Percentiles rank a stretch among this genome's conserved stretches.
Conservation (phyloP, 2,888 invertebrate genomes). For the Allygus modestus region DNA sequence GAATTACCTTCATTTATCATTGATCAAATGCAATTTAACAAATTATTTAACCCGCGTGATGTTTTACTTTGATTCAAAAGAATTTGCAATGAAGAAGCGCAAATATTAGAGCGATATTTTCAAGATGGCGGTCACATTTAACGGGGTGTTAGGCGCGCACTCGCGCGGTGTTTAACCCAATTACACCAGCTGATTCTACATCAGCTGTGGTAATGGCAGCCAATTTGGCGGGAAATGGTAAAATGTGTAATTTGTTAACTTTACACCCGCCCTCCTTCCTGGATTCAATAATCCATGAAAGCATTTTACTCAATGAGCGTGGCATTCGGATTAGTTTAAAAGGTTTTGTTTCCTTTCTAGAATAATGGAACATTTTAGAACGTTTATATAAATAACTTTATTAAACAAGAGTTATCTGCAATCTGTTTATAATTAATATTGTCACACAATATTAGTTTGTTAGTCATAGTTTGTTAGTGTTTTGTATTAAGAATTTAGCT, state of each 20-base stretch:
- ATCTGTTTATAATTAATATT: too few relatives aligned
- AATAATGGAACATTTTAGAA: neutral
- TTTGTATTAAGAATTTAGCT: too few relatives aligned
- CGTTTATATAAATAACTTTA: too few relatives aligned
- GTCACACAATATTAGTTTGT: too few relatives aligned
- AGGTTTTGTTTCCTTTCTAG: neutral
- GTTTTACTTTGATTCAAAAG: neutral
- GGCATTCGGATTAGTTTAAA: constrained; percentile 10
- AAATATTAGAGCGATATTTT: neutral
- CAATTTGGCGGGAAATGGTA: constrained; percentile 19
- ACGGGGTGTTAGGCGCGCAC: constrained; percentile 24
- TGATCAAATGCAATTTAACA: too few relatives aligned
- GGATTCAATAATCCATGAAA: constrained; percentile 37
- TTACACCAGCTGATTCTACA: constrained; percentile 32
- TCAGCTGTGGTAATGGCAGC: constrained; percentile 38
- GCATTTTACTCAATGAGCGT: constrained; percentile 14
- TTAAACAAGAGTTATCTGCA: too few relatives aligned
- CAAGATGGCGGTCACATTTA: constrained; percentile 41
- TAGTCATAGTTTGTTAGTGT: too few relatives aligned
- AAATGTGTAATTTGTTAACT: constrained; percentile 37
- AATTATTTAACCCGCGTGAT: too few relatives aligned
- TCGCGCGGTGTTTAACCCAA: constrained; percentile 39
- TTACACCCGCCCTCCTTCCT: constrained; percentile 2
- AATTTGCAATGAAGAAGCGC: neutral
- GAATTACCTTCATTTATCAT: too few relatives aligned